Evolutionary conservation across 2,888 invertebrate species (phyloP).

Genomic region (Cenopis cana): DNA sequence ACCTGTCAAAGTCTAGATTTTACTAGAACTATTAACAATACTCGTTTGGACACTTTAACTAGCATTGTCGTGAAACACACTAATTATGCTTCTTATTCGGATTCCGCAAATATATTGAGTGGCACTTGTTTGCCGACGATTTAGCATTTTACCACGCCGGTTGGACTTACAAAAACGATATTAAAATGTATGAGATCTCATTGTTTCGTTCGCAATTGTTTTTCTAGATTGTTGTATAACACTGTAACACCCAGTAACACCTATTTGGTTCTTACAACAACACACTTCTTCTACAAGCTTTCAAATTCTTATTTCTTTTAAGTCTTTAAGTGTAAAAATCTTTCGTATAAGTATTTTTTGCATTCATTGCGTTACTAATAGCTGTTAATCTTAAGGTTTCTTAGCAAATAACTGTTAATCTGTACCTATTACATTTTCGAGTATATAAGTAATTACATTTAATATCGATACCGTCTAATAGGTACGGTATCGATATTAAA

Average conservation of each 20-base stretch:
- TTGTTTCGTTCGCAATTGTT: conserved; percentile 63
- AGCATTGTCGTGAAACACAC: conserved; percentile 27
- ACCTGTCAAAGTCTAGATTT: conserved; percentile 22
- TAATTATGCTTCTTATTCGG: conserved; percentile 49
- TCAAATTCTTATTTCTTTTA: neutral
- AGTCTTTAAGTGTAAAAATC: conserved; percentile 5
- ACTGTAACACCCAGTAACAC: conserved; percentile 42
- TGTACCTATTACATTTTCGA: conserved; percentile 27
- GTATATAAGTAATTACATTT: neutral
- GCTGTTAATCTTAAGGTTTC: conserved; percentile 6
- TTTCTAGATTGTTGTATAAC: conserved; percentile 54
- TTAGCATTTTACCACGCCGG: conserved; percentile 57
- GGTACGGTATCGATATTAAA: conserved; percentile 11
- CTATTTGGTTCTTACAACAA: conserved; percentile 18
- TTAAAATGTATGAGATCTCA: conserved; percentile 69
- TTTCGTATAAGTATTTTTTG: neutral
- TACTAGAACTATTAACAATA: conserved; percentile 23
- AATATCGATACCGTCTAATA: conserved; percentile 17
- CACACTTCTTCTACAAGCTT: neutral
- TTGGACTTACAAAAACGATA: conserved; percentile 57
- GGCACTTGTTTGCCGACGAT: conserved; percentile 54
- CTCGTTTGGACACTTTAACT: conserved; percentile 34
- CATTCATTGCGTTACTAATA: conserved; percentile 6
- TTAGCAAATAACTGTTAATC: conserved; percentile 19
- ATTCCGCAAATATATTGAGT: conserved; percentile 51